Base-by-base conservation (phyloP, 2,888 invertebrate genomes). In the Coecobrya sp. region DNA sequence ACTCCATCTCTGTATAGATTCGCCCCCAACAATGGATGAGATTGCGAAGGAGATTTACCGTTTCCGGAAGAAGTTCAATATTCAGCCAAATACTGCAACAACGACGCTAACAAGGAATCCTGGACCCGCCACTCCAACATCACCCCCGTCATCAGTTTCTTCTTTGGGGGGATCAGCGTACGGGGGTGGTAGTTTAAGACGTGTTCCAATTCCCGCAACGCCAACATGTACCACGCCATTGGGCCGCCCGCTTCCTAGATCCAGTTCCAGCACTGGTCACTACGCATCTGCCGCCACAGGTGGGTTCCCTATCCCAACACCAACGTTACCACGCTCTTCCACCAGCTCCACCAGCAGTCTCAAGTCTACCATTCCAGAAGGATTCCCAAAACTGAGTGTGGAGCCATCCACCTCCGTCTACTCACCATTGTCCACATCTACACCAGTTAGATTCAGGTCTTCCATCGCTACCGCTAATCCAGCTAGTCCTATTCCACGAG, bases 1-100 rank as follows among this genome's bases (percentile, higher is more conserved):
- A 36, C 10, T 13, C 3, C 7, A 7, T 36, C 36, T 25, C 13
- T 55, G 45, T 87, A 52, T 93, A 95, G 95, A 95, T 84, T 94
- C 94, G 3, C 94, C 95, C 1, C 95, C 95, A 25, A 94, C 95
- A 45, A 95, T 95, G 95, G 95, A 95, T 52, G 94, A 94, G 11
- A 95, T 95, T 68, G 93, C 94, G 4, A 95, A 95, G 92, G 95
- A 95, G 82, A 95, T 94, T 84, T 95, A 95, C 89, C 93, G 95
- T n/a, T 95, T 94, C 86, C 86, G 95, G 52, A 95, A 95, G 42
- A 95, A 95, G 92, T 94, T 94, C 91, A 95, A 94, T 86, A 94
- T 94, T 81, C 94, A 94, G 36, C 94, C 94, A 7, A 94, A 94
- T 62, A 89, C 93, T 7, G 65, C 93, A 0, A 91, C 93, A 11